Conservation (phyloP, 2,113 vertebrate genomes). For the Vanacampus margaritifer region DNA sequence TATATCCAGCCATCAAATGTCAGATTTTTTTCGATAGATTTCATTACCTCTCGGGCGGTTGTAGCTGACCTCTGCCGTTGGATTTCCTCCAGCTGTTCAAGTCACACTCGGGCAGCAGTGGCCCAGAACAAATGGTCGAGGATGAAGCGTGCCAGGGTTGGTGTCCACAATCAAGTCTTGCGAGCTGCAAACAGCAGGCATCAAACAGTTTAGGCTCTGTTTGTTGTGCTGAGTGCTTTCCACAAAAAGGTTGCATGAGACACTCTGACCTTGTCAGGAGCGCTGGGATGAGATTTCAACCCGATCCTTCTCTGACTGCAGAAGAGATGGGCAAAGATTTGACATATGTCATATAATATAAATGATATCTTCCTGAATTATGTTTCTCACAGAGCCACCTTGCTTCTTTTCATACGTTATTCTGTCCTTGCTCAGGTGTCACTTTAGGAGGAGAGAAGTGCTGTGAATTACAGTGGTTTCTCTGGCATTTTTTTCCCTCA, state of each 20-base stretch:
- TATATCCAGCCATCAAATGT: conserved; percentile 11
- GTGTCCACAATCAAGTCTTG: conserved; percentile 50
- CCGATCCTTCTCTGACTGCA: conserved; percentile 29
- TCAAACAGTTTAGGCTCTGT: conserved; percentile 57
- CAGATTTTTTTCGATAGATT: conserved; percentile 9
- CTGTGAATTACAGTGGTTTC: background rate
- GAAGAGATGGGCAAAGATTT: conserved; percentile 9
- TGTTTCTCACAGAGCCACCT: conserved; percentile 10
- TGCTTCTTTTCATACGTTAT: background rate
- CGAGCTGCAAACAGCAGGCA: conserved; percentile 54
- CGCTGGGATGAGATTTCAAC: conserved; percentile 21
- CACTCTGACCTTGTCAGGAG: conserved; percentile 46
- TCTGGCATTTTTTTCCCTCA: background rate
- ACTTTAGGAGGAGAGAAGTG: conserved; percentile 3
- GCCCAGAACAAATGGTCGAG: conserved; percentile 50
- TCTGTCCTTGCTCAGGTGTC: conserved; percentile 2
- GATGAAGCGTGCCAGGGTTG: conserved; percentile 30
- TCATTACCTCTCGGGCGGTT: conserved; percentile 19
- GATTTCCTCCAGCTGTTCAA: conserved; percentile 43
- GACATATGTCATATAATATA: conserved; percentile 18
- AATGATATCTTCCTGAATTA: conserved; percentile 20
- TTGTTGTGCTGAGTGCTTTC: conserved; percentile 58
- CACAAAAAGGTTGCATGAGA: conserved; percentile 45
- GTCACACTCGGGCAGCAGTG: conserved; percentile 51
- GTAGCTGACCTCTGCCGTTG: conserved; percentile 15